Conservation (phyloP, 1,140 invertebrate species). For the Drosophila mauritiana region DNA sequence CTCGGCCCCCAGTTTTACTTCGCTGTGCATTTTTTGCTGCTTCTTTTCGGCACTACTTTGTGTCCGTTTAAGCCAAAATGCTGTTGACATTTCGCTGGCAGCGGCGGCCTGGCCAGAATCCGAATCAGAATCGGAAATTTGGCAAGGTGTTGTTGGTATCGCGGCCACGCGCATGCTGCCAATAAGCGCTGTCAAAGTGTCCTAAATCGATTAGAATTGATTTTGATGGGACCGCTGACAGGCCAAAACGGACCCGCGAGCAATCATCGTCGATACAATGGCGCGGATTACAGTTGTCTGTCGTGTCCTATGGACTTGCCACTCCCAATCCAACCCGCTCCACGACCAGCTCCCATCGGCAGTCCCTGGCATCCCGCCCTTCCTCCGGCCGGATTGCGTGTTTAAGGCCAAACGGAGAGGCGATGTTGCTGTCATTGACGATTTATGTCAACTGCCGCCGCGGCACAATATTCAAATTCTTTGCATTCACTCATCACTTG, state of each 20-base stretch:
- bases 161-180: slow-evolving; percentile 76
- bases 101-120: background rate
- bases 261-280: slow-evolving; percentile 59
- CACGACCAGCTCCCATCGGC: slow-evolving; percentile 4
- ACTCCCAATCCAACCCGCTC: slow-evolving; percentile 8
- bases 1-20: slow-evolving; percentile 18
- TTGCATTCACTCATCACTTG: slow-evolving; percentile 83
- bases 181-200: slow-evolving; percentile 81
- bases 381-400: slow-evolving; percentile 50
- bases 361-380: background rate
- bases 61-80: slow-evolving; percentile 64
- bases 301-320: slow-evolving; percentile 67
- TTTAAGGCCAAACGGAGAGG: slow-evolving; percentile 78
- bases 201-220: slow-evolving; percentile 83
- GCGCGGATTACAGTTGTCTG: slow-evolving; percentile 80
- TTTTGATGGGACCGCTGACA: slow-evolving; percentile 73
- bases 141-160: slow-evolving; percentile 69
- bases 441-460: slow-evolving; percentile 79
- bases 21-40: background rate
- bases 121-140: slow-evolving; percentile 8
- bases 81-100: slow-evolving; percentile 63
- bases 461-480: slow-evolving; percentile 82
- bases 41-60: slow-evolving; percentile 11
- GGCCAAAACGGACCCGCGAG: slow-evolving; percentile 44
- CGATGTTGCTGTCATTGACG: slow-evolving; percentile 82